Evolutionary conservation across 2,797 vertebrate species (phyloP).

Genomic region (Cossypha niveicapilla): DNA sequence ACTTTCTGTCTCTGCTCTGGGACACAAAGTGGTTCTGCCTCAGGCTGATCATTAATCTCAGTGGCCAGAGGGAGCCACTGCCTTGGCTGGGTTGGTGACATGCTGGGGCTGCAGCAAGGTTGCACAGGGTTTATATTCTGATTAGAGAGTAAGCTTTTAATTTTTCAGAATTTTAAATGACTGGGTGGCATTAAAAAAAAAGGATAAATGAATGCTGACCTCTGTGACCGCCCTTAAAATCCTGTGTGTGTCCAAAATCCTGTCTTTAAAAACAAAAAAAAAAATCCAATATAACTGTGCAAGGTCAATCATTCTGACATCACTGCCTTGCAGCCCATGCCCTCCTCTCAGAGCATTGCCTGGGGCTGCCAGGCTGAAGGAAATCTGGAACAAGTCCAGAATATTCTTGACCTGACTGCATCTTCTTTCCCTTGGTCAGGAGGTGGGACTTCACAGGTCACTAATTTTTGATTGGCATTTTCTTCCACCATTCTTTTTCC

Average conservation of each 20-base stretch:
- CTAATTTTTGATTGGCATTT: neutral
- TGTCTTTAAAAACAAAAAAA: neutral
- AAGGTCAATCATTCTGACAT: neutral
- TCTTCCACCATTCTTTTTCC: neutral
- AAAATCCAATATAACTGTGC: fast-evolving
- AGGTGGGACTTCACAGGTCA: neutral
- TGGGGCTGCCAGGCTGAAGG: neutral
- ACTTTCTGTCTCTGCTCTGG: neutral
- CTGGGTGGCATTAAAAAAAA: neutral
- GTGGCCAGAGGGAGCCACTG: neutral
- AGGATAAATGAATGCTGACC: neutral
- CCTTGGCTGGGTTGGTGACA: neutral
- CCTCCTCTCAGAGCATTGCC: neutral
- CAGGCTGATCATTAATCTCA: neutral
- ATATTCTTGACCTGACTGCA: neutral
- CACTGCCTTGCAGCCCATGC: neutral
- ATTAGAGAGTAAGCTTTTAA: neutral
- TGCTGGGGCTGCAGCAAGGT: neutral
- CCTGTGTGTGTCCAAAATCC: neutral
- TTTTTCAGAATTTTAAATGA: neutral
- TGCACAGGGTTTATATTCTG: neutral
- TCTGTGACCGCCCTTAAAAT: neutral
- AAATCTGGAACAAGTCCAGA: neutral
- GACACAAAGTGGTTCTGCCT: neutral
- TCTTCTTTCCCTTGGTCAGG: neutral